Conservation (phyloP, 2,797 vertebrate species). For the Halcyon chelicuti region DNA sequence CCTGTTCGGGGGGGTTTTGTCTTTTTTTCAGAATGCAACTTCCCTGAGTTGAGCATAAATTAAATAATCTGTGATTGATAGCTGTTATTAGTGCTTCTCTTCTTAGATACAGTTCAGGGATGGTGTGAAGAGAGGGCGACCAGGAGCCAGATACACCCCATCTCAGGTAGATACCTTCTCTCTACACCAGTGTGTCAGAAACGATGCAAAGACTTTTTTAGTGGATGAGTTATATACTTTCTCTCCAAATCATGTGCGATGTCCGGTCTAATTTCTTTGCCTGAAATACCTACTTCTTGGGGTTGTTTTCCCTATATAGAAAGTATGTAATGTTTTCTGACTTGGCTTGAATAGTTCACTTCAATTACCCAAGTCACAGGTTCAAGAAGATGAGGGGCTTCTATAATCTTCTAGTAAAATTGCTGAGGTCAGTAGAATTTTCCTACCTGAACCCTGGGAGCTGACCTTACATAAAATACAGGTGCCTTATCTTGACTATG, state of each 20-base stretch:
- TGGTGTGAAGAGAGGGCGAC: not conserved
- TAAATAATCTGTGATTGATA: not conserved
- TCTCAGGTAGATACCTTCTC: not conserved
- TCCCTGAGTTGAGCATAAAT: not conserved
- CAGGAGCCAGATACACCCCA: not conserved
- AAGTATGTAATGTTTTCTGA: not conserved
- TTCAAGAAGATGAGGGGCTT: not conserved
- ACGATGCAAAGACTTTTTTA: not conserved
- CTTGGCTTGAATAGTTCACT: not conserved
- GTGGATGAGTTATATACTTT: not conserved
- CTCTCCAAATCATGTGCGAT: not conserved
- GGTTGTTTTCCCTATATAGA: not conserved
- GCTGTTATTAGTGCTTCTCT: not conserved
- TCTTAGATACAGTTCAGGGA: not conserved
- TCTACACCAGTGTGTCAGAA: not conserved
- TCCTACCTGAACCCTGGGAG: not conserved
- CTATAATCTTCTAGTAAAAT: not conserved
- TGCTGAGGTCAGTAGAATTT: not conserved
- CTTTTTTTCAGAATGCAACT: not conserved
- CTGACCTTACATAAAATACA: not conserved
- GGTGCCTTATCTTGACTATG: not conserved
- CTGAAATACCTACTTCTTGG: not conserved
- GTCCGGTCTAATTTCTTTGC: not conserved
- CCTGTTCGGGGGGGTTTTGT: not conserved
- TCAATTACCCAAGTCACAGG: not conserved